Conservation (phyloP, 35 echinoderm and acorn worm species). For the Apostichopus californicus region DNA sequence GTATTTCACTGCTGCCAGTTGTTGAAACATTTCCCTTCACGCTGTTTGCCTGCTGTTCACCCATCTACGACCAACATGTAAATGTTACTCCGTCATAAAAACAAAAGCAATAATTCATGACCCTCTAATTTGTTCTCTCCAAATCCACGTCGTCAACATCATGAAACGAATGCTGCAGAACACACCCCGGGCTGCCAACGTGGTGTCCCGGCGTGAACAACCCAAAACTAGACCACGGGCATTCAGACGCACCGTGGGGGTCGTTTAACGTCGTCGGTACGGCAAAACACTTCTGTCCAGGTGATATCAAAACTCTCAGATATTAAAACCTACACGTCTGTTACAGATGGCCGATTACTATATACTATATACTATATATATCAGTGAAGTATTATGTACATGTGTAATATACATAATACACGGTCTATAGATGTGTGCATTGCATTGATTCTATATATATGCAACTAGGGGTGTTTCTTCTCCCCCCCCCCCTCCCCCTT, state of each 20-base stretch:
- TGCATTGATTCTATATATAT: too few species aligned
- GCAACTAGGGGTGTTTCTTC: too few species aligned
- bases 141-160: conserved; percentile 11
- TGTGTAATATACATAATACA: too few species aligned
- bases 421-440: too few species aligned
- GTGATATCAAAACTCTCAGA: conserved; percentile 5
- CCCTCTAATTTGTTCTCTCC: conserved; percentile 37
- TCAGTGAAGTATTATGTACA: too few species aligned
- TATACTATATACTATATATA: too few species aligned
- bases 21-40: conserved; percentile 35
- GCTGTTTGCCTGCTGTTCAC: conserved; percentile 37
- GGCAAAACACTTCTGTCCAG: conserved; percentile 38
- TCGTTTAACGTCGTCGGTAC: conserved; percentile 34
- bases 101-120: conserved; percentile 46
- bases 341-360: background rate
- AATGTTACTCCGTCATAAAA: conserved; percentile 34
- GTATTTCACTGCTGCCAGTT: background rate
- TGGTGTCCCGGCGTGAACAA: conserved; percentile 45
- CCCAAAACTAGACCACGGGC: conserved; percentile 50
- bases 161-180: conserved; percentile 8
- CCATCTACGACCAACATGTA: conserved; percentile 9
- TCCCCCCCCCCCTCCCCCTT: too few species aligned
- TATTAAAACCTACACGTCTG: background rate
- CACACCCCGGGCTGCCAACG: conserved; percentile 37
- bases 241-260: conserved; percentile 37